phyloP scores from a whole-genome alignment of 2,113 vertebrate species.

The Hypomesus transpacificus region DNA sequence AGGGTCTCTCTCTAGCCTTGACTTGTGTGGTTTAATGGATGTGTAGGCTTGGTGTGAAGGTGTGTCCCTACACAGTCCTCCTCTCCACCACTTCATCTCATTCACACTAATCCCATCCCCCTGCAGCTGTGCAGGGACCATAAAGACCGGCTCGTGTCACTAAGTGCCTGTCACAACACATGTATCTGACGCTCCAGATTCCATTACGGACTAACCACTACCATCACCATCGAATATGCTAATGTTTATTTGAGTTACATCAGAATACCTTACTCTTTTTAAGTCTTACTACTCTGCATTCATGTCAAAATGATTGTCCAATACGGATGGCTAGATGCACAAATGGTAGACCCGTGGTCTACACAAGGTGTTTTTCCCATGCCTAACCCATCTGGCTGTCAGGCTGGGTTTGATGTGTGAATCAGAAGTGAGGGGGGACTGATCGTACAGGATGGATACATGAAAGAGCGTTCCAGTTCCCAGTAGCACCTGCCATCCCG shows the following conservation, averaged over 20 bases:
- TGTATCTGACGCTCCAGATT: conserved; percentile 20
- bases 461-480: conserved; percentile 3
- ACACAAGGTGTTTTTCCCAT: not conserved
- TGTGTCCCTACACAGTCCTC: not conserved
- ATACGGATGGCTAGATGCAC: not conserved
- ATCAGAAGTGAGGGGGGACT: conserved; percentile 15
- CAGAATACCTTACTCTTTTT: no score
- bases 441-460: not conserved
- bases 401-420: conserved; percentile 29
- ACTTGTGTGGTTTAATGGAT: no score
- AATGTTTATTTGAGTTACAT: not conserved
- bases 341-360: not conserved
- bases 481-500: conserved; percentile 18
- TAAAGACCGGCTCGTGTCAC: conserved; percentile 28
- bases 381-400: not conserved
- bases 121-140: conserved; percentile 26
- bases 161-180: conserved; percentile 28
- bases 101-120: conserved; percentile 18
- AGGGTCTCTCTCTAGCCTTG: no score
- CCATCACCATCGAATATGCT: not conserved
- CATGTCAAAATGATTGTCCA: no score
- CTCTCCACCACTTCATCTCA: not conserved
- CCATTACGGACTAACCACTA: conserved; percentile 9
- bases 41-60: conserved; percentile 2
- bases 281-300: no score